Conservation (phyloP, 2,797 vertebrate genomes). For the Odontamblyopus rebecca region DNA sequence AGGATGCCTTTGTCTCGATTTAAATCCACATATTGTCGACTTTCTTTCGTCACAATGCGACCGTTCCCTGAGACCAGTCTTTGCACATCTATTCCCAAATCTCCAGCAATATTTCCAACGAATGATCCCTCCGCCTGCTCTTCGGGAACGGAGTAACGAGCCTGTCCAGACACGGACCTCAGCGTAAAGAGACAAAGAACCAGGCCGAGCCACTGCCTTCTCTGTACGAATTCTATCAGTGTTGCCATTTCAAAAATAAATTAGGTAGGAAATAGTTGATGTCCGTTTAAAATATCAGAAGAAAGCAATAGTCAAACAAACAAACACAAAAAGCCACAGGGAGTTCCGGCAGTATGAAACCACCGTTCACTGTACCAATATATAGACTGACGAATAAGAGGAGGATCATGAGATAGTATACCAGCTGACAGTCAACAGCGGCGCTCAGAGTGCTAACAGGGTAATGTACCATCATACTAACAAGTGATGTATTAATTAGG, state of each 20-base stretch:
- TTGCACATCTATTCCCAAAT: slow-evolving; percentile 57
- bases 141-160: slow-evolving; percentile 62
- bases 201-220: slow-evolving; percentile 45
- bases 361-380: neutral
- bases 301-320: neutral
- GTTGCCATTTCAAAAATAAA: neutral
- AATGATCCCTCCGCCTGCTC: slow-evolving; percentile 62
- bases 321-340: neutral
- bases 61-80: slow-evolving; percentile 48
- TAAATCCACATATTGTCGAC: slow-evolving; percentile 49
- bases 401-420: neutral
- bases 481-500: too few relatives aligned
- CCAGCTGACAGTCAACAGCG: slow-evolving; percentile 5
- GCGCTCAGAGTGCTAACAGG: neutral
- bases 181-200: slow-evolving; percentile 22
- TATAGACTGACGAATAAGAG: neutral
- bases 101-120: slow-evolving; percentile 55
- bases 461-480: too few relatives aligned
- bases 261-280: too few relatives aligned
- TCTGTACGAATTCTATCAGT: neutral
- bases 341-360: neutral
- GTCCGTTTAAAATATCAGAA: neutral
- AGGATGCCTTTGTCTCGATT: slow-evolving; percentile 61
- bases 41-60: slow-evolving; percentile 52
- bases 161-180: slow-evolving; percentile 38